Conservation (phyloP, 2,113 vertebrate species). For the Candoia aspera region DNA sequence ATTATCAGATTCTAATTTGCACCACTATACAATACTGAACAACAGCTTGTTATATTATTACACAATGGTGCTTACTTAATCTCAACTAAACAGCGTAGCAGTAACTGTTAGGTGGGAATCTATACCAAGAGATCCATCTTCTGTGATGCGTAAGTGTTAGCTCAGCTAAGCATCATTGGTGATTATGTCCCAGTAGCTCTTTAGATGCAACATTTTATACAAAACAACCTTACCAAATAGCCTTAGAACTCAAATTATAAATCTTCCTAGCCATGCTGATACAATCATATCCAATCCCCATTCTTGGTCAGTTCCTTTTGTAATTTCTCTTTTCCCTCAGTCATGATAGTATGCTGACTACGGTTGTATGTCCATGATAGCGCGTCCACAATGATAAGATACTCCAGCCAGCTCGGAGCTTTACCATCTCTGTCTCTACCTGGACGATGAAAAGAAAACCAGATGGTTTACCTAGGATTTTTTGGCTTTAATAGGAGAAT, state of each 20-base stretch:
- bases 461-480: background rate
- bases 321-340: background rate
- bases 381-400: background rate
- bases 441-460: background rate
- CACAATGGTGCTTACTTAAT: background rate
- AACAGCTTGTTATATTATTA: background rate
- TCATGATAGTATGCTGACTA: background rate
- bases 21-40: background rate
- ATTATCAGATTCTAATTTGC: background rate
- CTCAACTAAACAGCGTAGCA: slow-evolving; percentile 4
- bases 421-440: background rate
- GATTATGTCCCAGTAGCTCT: background rate
- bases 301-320: background rate
- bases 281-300: background rate
- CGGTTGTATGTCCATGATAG: background rate
- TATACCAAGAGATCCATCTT: background rate
- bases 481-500: background rate
- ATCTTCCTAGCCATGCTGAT: background rate
- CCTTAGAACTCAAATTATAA: background rate
- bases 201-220: background rate
- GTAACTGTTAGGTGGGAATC: background rate
- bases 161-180: background rate
- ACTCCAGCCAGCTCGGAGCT: too few species aligned
- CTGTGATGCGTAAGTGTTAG: background rate
- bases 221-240: background rate